Conservation (phyloP, 1,140 invertebrate species). For the Ips nitidus region DNA sequence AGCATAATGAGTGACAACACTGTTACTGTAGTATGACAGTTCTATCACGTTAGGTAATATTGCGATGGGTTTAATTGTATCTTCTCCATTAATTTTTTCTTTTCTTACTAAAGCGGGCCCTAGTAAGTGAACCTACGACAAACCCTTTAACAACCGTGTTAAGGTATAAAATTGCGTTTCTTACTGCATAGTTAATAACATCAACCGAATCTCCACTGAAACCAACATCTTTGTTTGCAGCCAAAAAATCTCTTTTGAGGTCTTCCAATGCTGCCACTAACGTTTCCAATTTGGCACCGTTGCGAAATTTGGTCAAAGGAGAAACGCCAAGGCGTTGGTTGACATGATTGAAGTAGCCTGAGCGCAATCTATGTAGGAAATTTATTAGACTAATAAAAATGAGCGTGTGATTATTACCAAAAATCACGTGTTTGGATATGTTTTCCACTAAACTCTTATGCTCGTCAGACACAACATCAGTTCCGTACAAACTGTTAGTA, state of each 20-base stretch:
- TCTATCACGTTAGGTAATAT: conserved; percentile 80
- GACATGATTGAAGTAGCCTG: conserved; percentile 84
- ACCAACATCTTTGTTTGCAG: conserved; percentile 69
- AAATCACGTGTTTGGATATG: conserved; percentile 85
- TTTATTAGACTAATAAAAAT: conserved; percentile 15
- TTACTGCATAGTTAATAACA: conserved; percentile 78
- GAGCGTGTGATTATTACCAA: conserved; percentile 59
- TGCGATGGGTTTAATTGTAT: conserved; percentile 65
- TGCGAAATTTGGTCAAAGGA: conserved; percentile 76
- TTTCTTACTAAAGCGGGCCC: conserved; percentile 67
- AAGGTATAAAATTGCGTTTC: conserved; percentile 44
- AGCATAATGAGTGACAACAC: conserved; percentile 73
- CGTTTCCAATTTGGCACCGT: conserved; percentile 65
- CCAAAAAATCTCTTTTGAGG: conserved; percentile 63
- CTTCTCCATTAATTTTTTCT: conserved; percentile 57
- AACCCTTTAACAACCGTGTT: not conserved
- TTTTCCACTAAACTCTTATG: conserved; percentile 80
- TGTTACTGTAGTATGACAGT: conserved; percentile 84
- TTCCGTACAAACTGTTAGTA: conserved; percentile 75
- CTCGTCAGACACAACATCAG: conserved; percentile 76
- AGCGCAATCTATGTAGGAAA: conserved; percentile 65
- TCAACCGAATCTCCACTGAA: conserved; percentile 74
- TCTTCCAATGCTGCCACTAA: conserved; percentile 66
- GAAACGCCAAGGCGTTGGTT: conserved; percentile 84
- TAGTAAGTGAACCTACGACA: conserved; percentile 61